Percentiles rank a stretch among this genome's conserved stretches.
Conservation (phyloP, 2,797 vertebrate species). For the Chrosomus eos region DNA sequence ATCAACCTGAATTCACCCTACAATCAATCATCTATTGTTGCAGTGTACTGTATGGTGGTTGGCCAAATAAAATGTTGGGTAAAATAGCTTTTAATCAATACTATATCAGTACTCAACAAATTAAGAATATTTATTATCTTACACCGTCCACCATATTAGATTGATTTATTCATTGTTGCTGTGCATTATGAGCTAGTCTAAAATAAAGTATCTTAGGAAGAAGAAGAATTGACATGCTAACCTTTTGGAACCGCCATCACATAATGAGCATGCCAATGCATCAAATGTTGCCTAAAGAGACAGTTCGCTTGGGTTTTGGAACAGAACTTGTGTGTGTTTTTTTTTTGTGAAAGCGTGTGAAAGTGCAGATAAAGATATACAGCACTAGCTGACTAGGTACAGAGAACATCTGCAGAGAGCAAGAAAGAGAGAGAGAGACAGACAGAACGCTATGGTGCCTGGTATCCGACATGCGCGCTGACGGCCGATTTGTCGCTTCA, state of each 20-base stretch:
- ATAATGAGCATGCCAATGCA: neutral
- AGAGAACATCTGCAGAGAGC: slow-evolving; percentile 35
- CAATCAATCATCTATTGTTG: neutral
- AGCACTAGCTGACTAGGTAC: slow-evolving; percentile 30
- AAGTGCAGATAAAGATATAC: slow-evolving; percentile 45
- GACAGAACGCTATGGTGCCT: slow-evolving; percentile 21
- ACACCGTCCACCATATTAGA: neutral
- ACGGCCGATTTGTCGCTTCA: slow-evolving; percentile 65
- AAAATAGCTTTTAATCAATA: neutral
- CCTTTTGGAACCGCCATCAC: neutral
- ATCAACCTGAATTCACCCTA: too few relatives aligned
- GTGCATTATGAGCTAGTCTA: neutral
- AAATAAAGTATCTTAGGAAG: neutral
- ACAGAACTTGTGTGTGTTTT: neutral
- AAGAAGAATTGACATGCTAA: neutral
- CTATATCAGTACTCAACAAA: neutral
- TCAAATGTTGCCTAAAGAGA: slow-evolving; percentile 11
- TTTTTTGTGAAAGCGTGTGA: neutral
- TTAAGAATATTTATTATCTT: neutral
- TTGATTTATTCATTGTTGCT: neutral
- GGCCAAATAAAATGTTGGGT: neutral
- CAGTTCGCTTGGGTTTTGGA: neutral
- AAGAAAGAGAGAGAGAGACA: slow-evolving; percentile 23
- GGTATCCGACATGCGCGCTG: slow-evolving; percentile 52
- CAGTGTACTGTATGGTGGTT: neutral